Evolutionary conservation across 2,113 vertebrate genomes (phyloP).

Genomic region (Chionomys nivalis): DNA sequence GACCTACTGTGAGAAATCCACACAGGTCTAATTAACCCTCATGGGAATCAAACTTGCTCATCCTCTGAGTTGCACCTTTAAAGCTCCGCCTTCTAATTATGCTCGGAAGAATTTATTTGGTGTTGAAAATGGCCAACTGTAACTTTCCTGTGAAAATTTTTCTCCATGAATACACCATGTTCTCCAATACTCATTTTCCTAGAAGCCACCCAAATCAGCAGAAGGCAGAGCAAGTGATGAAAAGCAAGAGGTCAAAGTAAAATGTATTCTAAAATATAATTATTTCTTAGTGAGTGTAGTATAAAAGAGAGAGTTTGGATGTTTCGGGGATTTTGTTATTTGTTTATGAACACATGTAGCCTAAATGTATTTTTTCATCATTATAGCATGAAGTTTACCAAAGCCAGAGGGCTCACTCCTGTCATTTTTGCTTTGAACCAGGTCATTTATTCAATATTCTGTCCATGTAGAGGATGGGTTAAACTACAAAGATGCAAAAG

Average conservation of each 20-base stretch:
- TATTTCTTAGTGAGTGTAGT: neutral
- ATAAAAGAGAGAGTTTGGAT: neutral
- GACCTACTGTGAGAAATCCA: neutral
- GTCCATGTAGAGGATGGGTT: neutral
- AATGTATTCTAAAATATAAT: neutral
- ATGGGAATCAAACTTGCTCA: neutral
- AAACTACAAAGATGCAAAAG: neutral
- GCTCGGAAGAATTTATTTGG: neutral
- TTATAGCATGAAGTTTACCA: neutral
- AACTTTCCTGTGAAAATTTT: neutral
- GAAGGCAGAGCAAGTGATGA: neutral
- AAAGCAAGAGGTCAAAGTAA: neutral
- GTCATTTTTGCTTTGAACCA: neutral
- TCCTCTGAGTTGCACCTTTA: neutral
- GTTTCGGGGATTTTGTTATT: neutral
- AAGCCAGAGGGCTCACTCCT: neutral
- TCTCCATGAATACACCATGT: neutral
- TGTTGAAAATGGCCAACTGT: neutral
- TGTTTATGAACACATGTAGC: neutral
- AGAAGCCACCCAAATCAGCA: neutral
- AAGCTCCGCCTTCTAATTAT: neutral
- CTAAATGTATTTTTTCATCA: neutral
- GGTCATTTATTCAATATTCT: neutral
- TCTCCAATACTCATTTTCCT: neutral
- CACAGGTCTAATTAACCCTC: rapidly evolving